Conservation (phyloP, 2,797 vertebrate species). For the Graptemys geographica region DNA sequence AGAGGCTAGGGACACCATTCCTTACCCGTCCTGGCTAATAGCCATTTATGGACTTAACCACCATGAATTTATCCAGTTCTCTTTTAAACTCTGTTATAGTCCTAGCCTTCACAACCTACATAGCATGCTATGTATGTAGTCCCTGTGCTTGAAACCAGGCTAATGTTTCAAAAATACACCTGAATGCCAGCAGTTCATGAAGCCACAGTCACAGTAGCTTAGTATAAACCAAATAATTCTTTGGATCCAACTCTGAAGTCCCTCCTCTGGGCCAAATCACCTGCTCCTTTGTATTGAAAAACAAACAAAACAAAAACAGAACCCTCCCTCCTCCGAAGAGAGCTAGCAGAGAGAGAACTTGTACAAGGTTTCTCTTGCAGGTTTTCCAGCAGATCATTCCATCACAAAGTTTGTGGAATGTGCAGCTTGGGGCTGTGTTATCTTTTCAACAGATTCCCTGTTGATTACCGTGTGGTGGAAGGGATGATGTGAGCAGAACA, state of each 20-base stretch:
- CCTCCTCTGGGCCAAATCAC: background rate
- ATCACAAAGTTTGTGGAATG: background rate
- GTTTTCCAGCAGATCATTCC: background rate
- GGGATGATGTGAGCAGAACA: background rate
- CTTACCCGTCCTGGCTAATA: too few relatives aligned
- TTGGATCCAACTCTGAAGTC: background rate
- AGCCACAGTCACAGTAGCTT: background rate
- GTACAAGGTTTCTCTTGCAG: background rate
- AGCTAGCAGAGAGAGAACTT: background rate
- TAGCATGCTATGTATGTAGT: background rate
- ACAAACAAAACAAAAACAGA: background rate
- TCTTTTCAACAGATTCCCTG: background rate
- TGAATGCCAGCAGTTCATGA: background rate
- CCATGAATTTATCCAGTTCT: too few relatives aligned
- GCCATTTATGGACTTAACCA: too few relatives aligned
- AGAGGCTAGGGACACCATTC: too few relatives aligned
- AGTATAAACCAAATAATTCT: background rate
- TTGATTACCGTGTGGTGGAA: background rate
- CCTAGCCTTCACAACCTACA: too few relatives aligned
- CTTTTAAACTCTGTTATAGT: too few relatives aligned
- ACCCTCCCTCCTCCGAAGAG: background rate
- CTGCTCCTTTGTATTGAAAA: background rate
- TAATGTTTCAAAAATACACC: background rate
- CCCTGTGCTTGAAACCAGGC: background rate
- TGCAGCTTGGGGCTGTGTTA: background rate